These are phyloP conservation scores for Caenorhabditis afra DNA, from an alignment of 2,888 invertebrate genomes.

Conservation along the genomic window DNA sequence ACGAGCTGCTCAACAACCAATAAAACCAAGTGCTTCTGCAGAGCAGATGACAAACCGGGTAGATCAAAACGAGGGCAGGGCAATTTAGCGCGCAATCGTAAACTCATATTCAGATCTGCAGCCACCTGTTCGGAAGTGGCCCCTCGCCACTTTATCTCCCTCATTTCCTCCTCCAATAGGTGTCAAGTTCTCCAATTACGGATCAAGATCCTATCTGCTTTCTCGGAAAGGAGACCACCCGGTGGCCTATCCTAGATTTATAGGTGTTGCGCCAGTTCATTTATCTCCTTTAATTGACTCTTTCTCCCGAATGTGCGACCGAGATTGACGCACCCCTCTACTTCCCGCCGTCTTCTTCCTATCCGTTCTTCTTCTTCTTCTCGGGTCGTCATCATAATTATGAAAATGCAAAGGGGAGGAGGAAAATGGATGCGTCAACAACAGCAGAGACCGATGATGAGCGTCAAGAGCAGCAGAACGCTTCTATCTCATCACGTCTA, in stretches of 20 bases:
- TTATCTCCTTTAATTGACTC: constrained; percentile 57
- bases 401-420: constrained; percentile 39
- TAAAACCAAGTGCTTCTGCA: constrained; percentile 35
- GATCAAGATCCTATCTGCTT: constrained; percentile 48
- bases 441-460: constrained; percentile 33
- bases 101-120: constrained; percentile 9
- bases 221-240: constrained; percentile 21
- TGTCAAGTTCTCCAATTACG: constrained; percentile 51
- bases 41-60: constrained; percentile 15
- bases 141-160: not conserved
- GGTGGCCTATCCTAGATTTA: constrained; percentile 56
- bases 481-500: constrained; percentile 51
- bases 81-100: constrained; percentile 44
- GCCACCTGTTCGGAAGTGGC: constrained; percentile 30
- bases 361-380: constrained; percentile 23
- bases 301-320: constrained; percentile 30
- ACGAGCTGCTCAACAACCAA: constrained; percentile 57
- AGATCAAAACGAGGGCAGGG: constrained; percentile 48
- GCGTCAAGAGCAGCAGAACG: constrained; percentile 51
- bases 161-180: constrained; percentile 11
- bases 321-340: constrained; percentile 43
- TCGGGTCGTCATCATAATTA: constrained; percentile 39
- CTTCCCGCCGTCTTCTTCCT: not conserved
- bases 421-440: constrained; percentile 50
- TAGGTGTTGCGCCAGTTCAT: constrained; percentile 60